Percentiles rank a stretch among this genome's conserved stretches.
Evolutionary conservation across 2,113 vertebrate species (phyloP).

Genomic region (Rhombomys opimus): DNA sequence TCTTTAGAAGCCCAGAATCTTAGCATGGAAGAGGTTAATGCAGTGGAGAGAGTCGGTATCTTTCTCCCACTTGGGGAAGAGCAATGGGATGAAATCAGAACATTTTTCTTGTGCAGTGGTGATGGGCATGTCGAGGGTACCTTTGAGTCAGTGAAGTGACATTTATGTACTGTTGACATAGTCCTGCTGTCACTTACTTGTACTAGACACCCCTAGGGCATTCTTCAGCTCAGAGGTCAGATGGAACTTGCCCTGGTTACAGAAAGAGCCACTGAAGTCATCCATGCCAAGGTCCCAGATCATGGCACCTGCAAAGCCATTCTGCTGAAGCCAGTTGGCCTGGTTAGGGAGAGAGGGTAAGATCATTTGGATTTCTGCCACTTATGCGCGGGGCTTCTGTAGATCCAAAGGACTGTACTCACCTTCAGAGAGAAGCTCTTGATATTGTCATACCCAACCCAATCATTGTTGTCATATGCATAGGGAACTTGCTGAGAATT

Average conservation of each 20-base stretch:
- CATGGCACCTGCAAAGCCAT: constrained; percentile 91
- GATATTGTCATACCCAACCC: constrained; percentile 89
- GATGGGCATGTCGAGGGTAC: neutral
- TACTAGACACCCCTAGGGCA: constrained; percentile 73
- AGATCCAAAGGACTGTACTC: neutral
- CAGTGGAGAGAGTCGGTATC: too few species aligned
- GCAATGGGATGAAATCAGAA: neutral
- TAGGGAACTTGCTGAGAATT: constrained; percentile 86
- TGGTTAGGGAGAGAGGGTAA: constrained; percentile 63
- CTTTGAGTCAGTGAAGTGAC: neutral
- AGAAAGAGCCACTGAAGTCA: constrained; percentile 90
- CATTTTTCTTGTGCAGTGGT: neutral
- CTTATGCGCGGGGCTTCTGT: neutral
- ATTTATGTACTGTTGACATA: neutral
- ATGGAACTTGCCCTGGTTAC: constrained; percentile 86
- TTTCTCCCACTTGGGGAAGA: too few species aligned
- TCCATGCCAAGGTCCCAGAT: constrained; percentile 92
- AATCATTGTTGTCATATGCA: constrained; percentile 84
- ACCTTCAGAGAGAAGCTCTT: constrained; percentile 90
- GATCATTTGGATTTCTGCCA: too few species aligned
- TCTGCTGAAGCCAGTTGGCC: constrained; percentile 88
- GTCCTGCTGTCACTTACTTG: constrained; percentile 65
- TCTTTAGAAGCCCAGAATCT: too few species aligned
- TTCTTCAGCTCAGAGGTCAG: constrained; percentile 87
- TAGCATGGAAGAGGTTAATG: too few species aligned